Base-by-base conservation (phyloP, 2,113 vertebrate species). In the Chaenogobius annularis region DNA sequence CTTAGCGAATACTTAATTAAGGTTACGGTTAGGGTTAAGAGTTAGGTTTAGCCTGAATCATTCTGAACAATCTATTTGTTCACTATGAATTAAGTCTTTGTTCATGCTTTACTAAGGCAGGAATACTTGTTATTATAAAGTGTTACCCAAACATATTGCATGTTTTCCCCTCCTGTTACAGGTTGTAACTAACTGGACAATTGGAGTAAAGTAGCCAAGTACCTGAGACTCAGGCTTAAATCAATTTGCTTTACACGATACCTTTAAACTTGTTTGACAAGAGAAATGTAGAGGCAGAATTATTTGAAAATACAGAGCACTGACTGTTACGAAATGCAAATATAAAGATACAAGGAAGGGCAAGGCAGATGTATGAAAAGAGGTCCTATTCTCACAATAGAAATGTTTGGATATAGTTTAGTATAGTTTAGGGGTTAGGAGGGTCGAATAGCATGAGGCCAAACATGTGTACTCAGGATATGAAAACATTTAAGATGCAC, bases 381-480 rank as follows among this genome's bases (percentile, higher is more conserved):
- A 23, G 14, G 22, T 12, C 31, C 58, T 31, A 26, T 7, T 8
- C 58, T 61, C 22, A 61, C 22, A 31, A 61, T 2, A 14, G 11
- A 15, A 15, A 54, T 54, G 50, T n/a, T 54, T 54, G n/a, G 50
- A 54, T 9, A 54, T 20, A n/a, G 50, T 54, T 54, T 54, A 9
- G 50, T 10, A 54, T 20, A 54, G n/a, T n/a, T 59, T 61, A 14
- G 10, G 14, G 22, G 22, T 15, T 35, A 61, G 58, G 26, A 61
- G 23, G 7, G 22, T 35, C 7, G 26, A 61, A 61, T 61, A 71
- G 50, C 54, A 2, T 64, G 56, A n/a, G 43, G 67, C 73, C 59
- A 67, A 79, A 81, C 46, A 76, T 79, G 65, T 80, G 65, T 68
- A 66, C 68, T 75, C 50, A 75, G 52, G 73, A 72, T 71, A 78